A percentile compares a stretch with the other conserved stretches of the same genome.
Conservation (phyloP, 2,888 invertebrate species). For the Mesorhabditis sp. region DNA sequence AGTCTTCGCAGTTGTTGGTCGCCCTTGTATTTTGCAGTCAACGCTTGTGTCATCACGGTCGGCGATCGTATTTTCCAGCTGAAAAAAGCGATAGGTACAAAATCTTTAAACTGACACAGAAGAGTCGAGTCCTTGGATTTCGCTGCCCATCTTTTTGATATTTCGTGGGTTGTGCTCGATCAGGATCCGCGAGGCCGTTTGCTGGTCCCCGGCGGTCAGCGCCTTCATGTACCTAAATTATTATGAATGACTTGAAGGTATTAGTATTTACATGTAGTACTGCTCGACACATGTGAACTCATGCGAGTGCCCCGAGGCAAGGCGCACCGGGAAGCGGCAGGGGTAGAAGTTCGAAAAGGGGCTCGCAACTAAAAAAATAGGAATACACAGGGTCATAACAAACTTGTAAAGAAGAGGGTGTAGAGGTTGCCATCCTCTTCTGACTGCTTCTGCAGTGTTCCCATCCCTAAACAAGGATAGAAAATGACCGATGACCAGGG, state of each 20-base stretch:
- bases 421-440: neutral
- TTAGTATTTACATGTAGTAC: constrained; percentile 15
- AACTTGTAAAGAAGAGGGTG: neutral
- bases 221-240: constrained; percentile 4
- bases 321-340: constrained; percentile 11
- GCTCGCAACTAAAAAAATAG: constrained; percentile 14
- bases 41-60: neutral
- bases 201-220: neutral
- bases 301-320: neutral
- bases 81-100: neutral
- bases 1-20: neutral
- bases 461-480: neutral
- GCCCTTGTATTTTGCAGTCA: neutral
- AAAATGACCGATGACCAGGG: too few relatives aligned
- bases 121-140: neutral
- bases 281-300: constrained; percentile 16
- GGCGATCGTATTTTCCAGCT: constrained; percentile 1
- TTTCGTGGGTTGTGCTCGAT: neutral
- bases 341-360: constrained; percentile 20
- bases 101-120: neutral
- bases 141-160: neutral
- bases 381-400: neutral
- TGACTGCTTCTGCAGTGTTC: neutral
- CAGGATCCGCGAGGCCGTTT: neutral
- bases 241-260: neutral